Evolutionary conservation across 2,113 vertebrate species (phyloP).

Genomic region (Trematocara nigrifrons): DNA sequence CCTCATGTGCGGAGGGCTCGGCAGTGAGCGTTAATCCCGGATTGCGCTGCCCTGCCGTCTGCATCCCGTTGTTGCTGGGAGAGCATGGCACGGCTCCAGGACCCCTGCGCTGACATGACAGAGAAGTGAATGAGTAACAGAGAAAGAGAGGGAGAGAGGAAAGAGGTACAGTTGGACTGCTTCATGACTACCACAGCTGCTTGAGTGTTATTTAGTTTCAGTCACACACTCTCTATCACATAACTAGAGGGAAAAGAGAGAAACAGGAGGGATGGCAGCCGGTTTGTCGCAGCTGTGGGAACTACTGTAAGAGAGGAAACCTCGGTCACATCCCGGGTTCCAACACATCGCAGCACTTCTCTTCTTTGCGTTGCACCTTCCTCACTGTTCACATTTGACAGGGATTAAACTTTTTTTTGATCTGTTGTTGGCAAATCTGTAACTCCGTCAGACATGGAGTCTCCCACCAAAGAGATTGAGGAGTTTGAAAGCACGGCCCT

Average conservation of each 20-base stretch:
- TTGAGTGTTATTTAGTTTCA: conserved; percentile 39
- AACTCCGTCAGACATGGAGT: conserved; percentile 83
- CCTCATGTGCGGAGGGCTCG: conserved; percentile 46
- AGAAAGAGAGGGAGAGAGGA: neutral
- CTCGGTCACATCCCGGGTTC: conserved; percentile 11
- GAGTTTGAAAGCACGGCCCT: conserved; percentile 98
- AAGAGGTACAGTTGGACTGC: conserved; percentile 23
- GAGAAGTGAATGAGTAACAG: conserved; percentile 39
- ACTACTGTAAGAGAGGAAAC: conserved; percentile 51
- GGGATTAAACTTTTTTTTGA: conserved; percentile 56
- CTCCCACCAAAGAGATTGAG: conserved; percentile 97
- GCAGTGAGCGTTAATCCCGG: conserved; percentile 61
- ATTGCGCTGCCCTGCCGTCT: conserved; percentile 65
- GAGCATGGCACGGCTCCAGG: conserved; percentile 64
- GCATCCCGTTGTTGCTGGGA: conserved; percentile 60
- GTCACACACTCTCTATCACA: conserved; percentile 13
- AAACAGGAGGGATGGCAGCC: conserved; percentile 32
- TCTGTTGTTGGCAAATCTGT: conserved; percentile 12
- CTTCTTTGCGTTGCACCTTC: neutral
- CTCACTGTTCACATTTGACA: neutral
- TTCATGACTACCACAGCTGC: conserved; percentile 40
- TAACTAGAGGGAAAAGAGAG: neutral
- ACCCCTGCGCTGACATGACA: conserved; percentile 52
- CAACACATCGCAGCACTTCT: neutral
- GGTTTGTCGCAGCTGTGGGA: conserved; percentile 24